Evolutionary conservation across 2,797 vertebrate genomes (phyloP).

Genomic region (Argya squamiceps): DNA sequence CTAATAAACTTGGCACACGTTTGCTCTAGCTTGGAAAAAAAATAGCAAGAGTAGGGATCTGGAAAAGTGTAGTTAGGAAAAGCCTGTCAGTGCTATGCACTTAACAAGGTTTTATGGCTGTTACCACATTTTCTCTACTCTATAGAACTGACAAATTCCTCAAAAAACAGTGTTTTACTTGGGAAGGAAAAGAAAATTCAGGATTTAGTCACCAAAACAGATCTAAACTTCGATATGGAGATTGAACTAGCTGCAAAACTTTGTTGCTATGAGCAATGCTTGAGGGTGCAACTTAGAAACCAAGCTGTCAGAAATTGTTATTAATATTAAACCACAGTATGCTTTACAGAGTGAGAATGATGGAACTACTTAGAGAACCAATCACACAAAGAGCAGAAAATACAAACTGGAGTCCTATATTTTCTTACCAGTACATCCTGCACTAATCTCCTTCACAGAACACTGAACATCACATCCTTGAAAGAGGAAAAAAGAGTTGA

Average conservation of each 20-base stretch:
- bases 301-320: background rate
- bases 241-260: background rate
- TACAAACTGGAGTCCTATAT: background rate
- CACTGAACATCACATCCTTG: background rate
- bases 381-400: background rate
- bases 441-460: background rate
- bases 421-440: background rate
- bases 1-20: constrained; percentile 25
- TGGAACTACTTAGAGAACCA: background rate
- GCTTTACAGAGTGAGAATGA: background rate
- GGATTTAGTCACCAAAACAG: background rate
- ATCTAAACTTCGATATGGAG: background rate
- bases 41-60: background rate
- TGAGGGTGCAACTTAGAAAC: background rate
- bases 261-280: background rate
- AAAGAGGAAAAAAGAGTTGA: background rate
- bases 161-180: background rate
- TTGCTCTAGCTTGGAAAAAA: background rate
- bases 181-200: background rate
- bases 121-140: background rate
- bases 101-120: background rate
- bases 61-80: constrained; percentile 17
- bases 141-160: background rate
- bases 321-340: background rate
- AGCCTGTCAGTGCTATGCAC: background rate